Evolutionary conservation across 2,797 vertebrate genomes (phyloP).

Genomic region (Sphenopsis melanotis): DNA sequence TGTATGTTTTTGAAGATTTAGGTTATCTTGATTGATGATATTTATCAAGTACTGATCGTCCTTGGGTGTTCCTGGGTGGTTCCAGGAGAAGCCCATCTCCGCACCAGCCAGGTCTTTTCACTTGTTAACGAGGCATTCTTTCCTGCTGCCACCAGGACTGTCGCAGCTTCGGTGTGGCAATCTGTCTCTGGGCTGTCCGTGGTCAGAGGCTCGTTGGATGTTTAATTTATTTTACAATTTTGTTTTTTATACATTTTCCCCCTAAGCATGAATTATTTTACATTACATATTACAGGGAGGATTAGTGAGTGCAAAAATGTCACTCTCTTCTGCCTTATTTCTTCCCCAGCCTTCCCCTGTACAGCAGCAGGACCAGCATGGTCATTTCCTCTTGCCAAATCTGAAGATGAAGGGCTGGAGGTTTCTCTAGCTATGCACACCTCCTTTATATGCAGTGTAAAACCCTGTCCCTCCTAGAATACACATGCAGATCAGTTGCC

Average conservation of each 20-base stretch:
- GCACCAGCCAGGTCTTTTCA: not conserved
- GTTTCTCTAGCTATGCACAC: not conserved
- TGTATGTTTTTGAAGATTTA: fast-evolving
- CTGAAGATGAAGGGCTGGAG: not conserved
- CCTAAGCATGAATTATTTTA: not conserved
- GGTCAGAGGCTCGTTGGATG: not conserved
- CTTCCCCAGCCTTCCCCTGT: not conserved
- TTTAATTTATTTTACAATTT: not conserved
- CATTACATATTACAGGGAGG: not conserved
- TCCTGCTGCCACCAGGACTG: not conserved
- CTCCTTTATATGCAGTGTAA: not conserved
- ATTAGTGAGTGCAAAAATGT: not conserved
- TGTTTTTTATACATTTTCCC: not conserved
- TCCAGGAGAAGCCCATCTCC: not conserved
- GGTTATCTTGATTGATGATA: not conserved
- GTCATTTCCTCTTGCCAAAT: not conserved
- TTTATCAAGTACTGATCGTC: not conserved
- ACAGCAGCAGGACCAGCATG: not conserved
- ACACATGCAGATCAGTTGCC: not conserved
- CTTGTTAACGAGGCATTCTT: not conserved
- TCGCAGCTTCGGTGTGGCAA: not conserved
- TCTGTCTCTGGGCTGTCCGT: not conserved
- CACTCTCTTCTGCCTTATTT: not conserved
- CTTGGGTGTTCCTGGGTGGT: too few species aligned
- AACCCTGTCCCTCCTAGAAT: not conserved